Evolutionary conservation across 2,113 vertebrate genomes (phyloP), one percentile per base, ranked within the genome.

Genomic region (Tupaia tana): DNA sequence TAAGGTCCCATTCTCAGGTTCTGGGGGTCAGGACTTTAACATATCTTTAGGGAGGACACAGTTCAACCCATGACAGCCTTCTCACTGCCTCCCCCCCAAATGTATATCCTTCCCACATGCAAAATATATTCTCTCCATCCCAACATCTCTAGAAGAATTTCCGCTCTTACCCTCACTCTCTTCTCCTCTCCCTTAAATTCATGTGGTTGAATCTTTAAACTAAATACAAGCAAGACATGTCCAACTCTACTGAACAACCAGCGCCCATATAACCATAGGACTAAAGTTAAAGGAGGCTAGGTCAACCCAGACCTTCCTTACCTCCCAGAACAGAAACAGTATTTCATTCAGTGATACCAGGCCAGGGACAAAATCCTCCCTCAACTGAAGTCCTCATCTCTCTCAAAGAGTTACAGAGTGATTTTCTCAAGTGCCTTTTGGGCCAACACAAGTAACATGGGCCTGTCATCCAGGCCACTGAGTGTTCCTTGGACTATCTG

Each of bases 401-500:
- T 86, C 85, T 81, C 84, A 66, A 75, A 70, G 54, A 91, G 22
- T 56, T 18, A 34, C 0, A 1, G n/a, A 71, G 85, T 16, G 27
- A 74, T 64, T 87, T 91, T 93, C 82, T 88, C 73, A 87, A 74
- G 81, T 81, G 69, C 24, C 87, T 92, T 88, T 34, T 54, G 24
- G 56, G 25, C 61, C 94, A 89, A 43, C 16, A 83, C 2, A 0
- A 86, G 83, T 66, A 89, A 83, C 25, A 12, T 71, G 61, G 15
- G 34, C 71, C 82, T 87, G 27, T 54, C 43, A 52, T 80, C 86
- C 82, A 93, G 29, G 54, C 69, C 67, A 64, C 95, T 74, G 63
- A 91, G n/a, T 54, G 83, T 82, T 86, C 31, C 31, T 95, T 61
- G 86, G 79, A 92, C 79, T 95, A 54, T 86, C 70, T 95, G 94